phyloP scores from a whole-genome alignment of 1,140 invertebrate genomes.

The Drosophila kurseongensis region DNA sequence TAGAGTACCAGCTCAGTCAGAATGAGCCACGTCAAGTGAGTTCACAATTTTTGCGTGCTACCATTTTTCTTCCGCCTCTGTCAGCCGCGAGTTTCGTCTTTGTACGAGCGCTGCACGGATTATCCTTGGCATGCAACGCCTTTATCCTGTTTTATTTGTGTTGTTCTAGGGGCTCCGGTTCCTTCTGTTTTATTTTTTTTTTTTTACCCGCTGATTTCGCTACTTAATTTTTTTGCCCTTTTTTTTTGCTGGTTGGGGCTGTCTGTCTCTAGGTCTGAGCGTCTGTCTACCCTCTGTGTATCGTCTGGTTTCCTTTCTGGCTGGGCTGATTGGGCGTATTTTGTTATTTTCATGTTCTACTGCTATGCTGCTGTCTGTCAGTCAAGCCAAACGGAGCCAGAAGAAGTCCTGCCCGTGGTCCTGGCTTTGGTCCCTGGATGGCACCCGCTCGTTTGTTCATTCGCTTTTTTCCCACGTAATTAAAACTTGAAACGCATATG shows the following conservation, averaged over 20 bases:
- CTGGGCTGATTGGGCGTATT: slow-evolving; percentile 79
- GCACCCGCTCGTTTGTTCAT: slow-evolving; percentile 57
- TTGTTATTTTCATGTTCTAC: slow-evolving; percentile 76
- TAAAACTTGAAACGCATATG: slow-evolving; percentile 83
- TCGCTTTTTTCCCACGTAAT: slow-evolving; percentile 75
- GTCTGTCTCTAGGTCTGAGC: slow-evolving; percentile 37
- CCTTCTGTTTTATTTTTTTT: slow-evolving; percentile 34
- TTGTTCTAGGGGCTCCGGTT: slow-evolving; percentile 42
- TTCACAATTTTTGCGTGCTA: slow-evolving; percentile 81
- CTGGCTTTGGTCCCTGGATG: slow-evolving; percentile 26
- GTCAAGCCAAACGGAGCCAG: slow-evolving; percentile 62
- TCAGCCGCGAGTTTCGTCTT: slow-evolving; percentile 33
- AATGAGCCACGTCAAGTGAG: slow-evolving; percentile 81
- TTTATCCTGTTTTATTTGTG: slow-evolving; percentile 80
- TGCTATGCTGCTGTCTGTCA: slow-evolving; percentile 38
- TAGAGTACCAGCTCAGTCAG: slow-evolving; percentile 55
- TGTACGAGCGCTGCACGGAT: slow-evolving; percentile 48
- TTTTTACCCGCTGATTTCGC: slow-evolving; percentile 75
- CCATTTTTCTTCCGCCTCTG: slow-evolving; percentile 72
- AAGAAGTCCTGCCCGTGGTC: slow-evolving; percentile 29
- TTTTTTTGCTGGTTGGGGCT: slow-evolving; percentile 47
- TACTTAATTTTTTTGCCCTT: slow-evolving; percentile 76
- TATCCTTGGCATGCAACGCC: slow-evolving; percentile 82
- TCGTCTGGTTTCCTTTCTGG: slow-evolving; percentile 62
- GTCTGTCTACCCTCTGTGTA: slow-evolving; percentile 44